phyloP scores from a whole-genome alignment of 2,888 invertebrate species.

The Campopleginae sp. region DNA sequence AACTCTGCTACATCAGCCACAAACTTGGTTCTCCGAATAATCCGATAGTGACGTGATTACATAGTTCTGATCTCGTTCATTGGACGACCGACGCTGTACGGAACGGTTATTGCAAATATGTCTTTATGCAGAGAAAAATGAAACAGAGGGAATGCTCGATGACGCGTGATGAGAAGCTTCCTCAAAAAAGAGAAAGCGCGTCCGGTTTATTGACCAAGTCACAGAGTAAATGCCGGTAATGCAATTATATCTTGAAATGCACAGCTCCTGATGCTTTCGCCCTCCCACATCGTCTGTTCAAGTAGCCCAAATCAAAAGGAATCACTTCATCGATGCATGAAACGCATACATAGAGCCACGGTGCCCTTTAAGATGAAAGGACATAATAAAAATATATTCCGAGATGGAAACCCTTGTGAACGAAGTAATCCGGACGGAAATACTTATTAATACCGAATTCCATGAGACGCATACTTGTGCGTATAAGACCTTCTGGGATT shows the following conservation, averaged over 20 bases:
- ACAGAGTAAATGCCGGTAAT: constrained; percentile 17
- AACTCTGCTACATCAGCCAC: background rate
- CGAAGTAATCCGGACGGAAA: background rate
- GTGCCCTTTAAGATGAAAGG: constrained; percentile 22
- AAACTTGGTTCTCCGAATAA: constrained; percentile 26
- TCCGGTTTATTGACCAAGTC: constrained; percentile 13
- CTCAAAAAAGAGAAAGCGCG: constrained; percentile 1
- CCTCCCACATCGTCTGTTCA: background rate
- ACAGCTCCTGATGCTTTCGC: background rate
- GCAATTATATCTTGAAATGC: constrained; percentile 34
- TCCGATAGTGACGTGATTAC: constrained; percentile 1
- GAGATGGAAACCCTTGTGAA: background rate
- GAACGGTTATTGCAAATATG: background rate
- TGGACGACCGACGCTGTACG: background rate
- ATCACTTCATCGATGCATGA: constrained; percentile 18
- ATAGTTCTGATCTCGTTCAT: constrained; percentile 38
- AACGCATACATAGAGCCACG: constrained; percentile 16
- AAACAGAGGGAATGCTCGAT: background rate
- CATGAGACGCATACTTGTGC: background rate
- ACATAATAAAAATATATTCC: background rate
- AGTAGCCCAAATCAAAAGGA: constrained; percentile 14
- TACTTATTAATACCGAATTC: background rate
- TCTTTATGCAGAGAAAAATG: background rate
- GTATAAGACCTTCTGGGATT: background rate
- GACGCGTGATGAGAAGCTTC: constrained; percentile 19